phyloP scores from a whole-genome alignment of 2,113 vertebrate species.

The Urocolius indicus region DNA sequence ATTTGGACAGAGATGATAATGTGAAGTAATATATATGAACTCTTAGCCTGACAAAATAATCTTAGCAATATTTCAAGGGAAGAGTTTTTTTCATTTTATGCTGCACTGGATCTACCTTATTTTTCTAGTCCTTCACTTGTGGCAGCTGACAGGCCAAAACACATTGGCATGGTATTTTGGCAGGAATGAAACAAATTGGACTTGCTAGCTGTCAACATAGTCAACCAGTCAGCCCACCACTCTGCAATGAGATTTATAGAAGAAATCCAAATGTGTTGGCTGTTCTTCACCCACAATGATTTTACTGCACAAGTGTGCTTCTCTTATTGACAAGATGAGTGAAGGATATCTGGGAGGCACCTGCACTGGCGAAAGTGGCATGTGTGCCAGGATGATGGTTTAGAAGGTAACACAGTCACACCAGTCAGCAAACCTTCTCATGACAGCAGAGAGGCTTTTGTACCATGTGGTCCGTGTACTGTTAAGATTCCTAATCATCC shows the following conservation, averaged over 20 bases:
- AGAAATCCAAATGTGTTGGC: rapidly evolving
- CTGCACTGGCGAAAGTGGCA: background rate
- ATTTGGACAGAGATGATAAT: background rate
- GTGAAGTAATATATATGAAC: background rate
- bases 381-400: too few species aligned
- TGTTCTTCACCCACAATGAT: background rate
- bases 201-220: background rate
- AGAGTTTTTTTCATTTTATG: background rate
- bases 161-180: background rate
- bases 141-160: background rate
- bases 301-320: rapidly evolving
- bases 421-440: background rate
- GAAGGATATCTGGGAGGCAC: background rate
- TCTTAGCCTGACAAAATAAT: background rate
- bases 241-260: background rate
- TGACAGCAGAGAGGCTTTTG: rapidly evolving
- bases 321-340: background rate
- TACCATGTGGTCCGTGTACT: rapidly evolving
- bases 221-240: background rate
- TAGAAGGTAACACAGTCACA: background rate
- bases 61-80: background rate
- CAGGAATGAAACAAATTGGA: background rate
- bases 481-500: background rate
- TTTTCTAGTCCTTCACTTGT: background rate
- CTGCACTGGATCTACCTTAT: background rate